A percentile compares a stretch with the other conserved stretches of the same genome.
Conservation (phyloP, 2,113 vertebrate species). For the Tautogolabrus adspersus region DNA sequence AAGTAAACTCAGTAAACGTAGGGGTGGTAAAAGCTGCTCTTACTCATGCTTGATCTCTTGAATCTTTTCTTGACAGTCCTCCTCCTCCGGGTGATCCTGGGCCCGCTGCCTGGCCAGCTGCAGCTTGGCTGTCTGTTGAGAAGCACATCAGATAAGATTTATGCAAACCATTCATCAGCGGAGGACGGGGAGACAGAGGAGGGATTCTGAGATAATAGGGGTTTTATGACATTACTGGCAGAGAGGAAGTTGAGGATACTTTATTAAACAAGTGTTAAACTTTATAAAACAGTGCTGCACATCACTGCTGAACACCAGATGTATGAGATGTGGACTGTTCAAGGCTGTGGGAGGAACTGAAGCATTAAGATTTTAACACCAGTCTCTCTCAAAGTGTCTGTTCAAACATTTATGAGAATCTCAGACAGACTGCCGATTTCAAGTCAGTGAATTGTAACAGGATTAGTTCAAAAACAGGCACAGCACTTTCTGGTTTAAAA, state of each 20-base stretch:
- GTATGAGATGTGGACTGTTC: slow-evolving; percentile 14
- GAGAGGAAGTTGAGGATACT: slow-evolving; percentile 24
- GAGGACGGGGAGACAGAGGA: slow-evolving; percentile 40
- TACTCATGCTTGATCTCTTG: slow-evolving; percentile 89
- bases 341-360: slow-evolving; percentile 23
- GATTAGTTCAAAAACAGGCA: neutral
- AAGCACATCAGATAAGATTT: slow-evolving; percentile 66
- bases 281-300: slow-evolving; percentile 34
- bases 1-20: slow-evolving; percentile 20
- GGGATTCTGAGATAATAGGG: slow-evolving; percentile 41
- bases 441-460: slow-evolving; percentile 2
- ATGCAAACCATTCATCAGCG: slow-evolving; percentile 60
- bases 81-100: slow-evolving; percentile 87
- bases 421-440: neutral
- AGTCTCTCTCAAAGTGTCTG: neutral
- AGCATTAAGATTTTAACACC: slow-evolving; percentile 26
- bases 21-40: slow-evolving; percentile 56
- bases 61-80: slow-evolving; percentile 84
- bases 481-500: neutral
- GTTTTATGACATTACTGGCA: slow-evolving; percentile 45
- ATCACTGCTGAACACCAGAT: slow-evolving; percentile 42
- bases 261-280: slow-evolving; percentile 35
- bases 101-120: slow-evolving; percentile 89
- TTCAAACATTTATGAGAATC: neutral
- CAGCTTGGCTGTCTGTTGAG: slow-evolving; percentile 87